Evolutionary conservation across 2,888 invertebrate species (phyloP).

Genomic region (Rhogogaster chlorosoma): DNA sequence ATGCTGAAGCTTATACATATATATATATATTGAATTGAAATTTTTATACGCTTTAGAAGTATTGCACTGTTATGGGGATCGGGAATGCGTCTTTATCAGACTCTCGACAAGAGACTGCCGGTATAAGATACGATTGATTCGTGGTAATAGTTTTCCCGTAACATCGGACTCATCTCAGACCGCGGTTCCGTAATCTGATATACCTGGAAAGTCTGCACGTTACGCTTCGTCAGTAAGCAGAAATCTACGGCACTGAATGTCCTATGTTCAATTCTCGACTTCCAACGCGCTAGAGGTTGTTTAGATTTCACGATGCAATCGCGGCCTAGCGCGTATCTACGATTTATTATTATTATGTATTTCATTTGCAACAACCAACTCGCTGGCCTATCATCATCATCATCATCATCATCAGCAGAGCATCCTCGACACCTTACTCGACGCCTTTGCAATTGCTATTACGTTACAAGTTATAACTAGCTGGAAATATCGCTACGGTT

Average conservation of each 20-base stretch:
- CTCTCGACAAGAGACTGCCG: background rate
- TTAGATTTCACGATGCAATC: conserved; percentile 40
- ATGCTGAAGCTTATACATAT: background rate
- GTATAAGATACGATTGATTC: conserved; percentile 33
- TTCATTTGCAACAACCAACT: conserved; percentile 43
- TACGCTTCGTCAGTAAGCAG: conserved; percentile 48
- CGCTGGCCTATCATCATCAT: conserved; percentile 41
- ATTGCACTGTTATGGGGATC: background rate
- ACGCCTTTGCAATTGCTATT: conserved; percentile 32
- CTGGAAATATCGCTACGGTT: conserved; percentile 20
- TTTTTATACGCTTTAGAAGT: background rate
- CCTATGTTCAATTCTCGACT: conserved; percentile 30
- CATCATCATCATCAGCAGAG: conserved; percentile 41
- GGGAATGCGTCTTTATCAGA: conserved; percentile 6
- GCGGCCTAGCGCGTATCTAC: conserved; percentile 30
- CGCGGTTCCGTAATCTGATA: conserved; percentile 59
- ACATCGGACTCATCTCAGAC: conserved; percentile 54
- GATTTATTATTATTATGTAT: conserved; percentile 46
- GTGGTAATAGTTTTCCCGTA: conserved; percentile 53
- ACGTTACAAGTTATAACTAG: conserved; percentile 3
- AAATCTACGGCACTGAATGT: conserved; percentile 42
- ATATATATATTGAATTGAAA: background rate
- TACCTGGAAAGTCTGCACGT: conserved; percentile 50
- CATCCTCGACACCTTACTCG: conserved; percentile 43
- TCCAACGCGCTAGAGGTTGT: conserved; percentile 14